Evolutionary conservation across 2,113 vertebrate species (phyloP).

Genomic region (Pseudonaja textilis): DNA sequence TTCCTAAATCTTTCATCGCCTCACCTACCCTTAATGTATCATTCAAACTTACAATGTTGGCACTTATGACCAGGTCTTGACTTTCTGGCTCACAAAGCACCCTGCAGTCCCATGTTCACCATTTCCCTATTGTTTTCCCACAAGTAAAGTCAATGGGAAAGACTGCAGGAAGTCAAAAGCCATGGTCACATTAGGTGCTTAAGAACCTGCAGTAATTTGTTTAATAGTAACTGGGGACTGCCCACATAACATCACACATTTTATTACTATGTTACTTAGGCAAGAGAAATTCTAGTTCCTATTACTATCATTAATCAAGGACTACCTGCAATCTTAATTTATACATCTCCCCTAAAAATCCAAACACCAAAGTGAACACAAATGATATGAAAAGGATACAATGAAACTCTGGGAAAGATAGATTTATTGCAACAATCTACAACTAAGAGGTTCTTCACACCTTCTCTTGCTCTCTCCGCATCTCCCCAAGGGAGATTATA

Average conservation of each 20-base stretch:
- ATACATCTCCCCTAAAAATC: not conserved
- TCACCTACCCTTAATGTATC: not conserved
- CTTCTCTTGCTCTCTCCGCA: not conserved
- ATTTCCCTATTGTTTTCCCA: not conserved
- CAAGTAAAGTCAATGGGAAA: not conserved
- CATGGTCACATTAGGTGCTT: not conserved
- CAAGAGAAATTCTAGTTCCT: not conserved
- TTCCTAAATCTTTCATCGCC: not conserved
- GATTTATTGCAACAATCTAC: not conserved
- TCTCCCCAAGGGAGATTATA: not conserved
- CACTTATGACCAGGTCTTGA: not conserved
- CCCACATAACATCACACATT: not conserved
- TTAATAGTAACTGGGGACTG: not conserved
- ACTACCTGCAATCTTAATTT: not conserved
- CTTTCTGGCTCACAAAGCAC: not conserved
- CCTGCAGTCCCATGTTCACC: not conserved
- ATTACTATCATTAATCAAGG: not conserved
- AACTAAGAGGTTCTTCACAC: not conserved
- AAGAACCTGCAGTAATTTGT: not conserved
- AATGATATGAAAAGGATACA: not conserved
- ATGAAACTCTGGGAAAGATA: not conserved
- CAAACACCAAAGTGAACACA: not conserved
- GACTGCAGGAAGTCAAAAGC: not conserved
- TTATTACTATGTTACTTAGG: not conserved
- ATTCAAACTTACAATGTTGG: not conserved